These are phyloP conservation scores for Micoletzkya japonica DNA, from an alignment of 2,888 invertebrate species.

Conservation along the genomic window DNA sequence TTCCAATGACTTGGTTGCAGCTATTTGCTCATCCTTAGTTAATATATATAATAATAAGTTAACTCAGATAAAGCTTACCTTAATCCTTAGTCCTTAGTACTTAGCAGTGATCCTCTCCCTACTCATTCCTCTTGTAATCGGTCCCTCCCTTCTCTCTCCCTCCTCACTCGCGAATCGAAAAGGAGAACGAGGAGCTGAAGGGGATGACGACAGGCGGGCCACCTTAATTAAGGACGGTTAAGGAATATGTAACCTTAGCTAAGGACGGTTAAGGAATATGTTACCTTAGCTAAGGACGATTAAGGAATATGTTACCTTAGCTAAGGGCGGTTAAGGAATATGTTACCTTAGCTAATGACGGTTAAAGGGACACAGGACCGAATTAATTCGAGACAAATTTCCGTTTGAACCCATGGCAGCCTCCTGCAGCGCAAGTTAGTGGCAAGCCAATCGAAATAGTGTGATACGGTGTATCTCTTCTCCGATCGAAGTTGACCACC, in stretches of 20 bases:
- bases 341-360: no score
- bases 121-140: background rate
- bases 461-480: no score
- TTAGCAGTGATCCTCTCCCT: no score
- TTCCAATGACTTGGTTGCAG: no score
- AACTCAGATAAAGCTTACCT: background rate
- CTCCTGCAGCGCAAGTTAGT: no score
- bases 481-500: no score
- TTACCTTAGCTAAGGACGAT: background rate
- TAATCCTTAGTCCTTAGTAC: no score
- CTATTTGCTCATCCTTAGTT: background rate
- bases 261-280: background rate
- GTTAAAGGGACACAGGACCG: no score
- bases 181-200: slow-evolving; percentile 16
- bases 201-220: background rate
- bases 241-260: background rate
- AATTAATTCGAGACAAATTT: no score
- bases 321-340: background rate
- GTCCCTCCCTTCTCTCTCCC: background rate
- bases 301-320: background rate
- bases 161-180: slow-evolving; percentile 16
- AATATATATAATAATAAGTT: background rate
- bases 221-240: background rate
- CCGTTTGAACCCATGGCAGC: no score
- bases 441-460: no score